phyloP scores from a whole-genome alignment of 2,888 invertebrate genomes.

The Cephalotes varians region DNA sequence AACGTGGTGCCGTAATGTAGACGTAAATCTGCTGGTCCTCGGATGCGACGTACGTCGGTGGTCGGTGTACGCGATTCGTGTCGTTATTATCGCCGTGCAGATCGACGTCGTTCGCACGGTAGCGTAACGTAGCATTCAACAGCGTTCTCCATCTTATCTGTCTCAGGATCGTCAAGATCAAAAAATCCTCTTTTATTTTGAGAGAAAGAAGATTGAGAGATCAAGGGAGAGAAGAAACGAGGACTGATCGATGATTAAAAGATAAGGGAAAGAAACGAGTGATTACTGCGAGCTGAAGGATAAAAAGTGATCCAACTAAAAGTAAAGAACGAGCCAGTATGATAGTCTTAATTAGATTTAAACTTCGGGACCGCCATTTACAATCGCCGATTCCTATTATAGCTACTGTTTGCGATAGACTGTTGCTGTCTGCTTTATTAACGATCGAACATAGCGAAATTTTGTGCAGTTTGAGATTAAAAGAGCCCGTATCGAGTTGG shows the following conservation, averaged over 20 bases:
- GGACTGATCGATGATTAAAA: neutral
- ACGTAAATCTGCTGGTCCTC: slow-evolving; percentile 81
- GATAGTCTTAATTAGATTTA: neutral
- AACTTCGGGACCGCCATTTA: neutral
- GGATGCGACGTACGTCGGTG: slow-evolving; percentile 60
- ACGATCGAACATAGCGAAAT: neutral
- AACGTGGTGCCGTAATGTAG: slow-evolving; percentile 83
- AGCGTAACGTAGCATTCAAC: slow-evolving; percentile 80
- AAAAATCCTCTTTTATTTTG: slow-evolving; percentile 35
- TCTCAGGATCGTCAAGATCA: slow-evolving; percentile 69
- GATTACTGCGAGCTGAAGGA: neutral
- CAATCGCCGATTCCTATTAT: neutral
- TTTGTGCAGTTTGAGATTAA: neutral
- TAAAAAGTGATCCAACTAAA: neutral
- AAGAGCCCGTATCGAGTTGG: neutral
- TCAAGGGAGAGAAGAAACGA: neutral
- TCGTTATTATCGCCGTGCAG: slow-evolving; percentile 70
- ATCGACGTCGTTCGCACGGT: slow-evolving; percentile 76
- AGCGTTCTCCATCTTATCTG: slow-evolving; percentile 84
- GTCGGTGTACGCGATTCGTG: slow-evolving; percentile 52
- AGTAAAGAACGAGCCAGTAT: neutral
- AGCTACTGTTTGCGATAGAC: neutral
- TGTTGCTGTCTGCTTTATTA: neutral
- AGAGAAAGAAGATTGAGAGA: neutral
- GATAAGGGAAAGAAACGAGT: neutral